A percentile compares a stretch with the other conserved stretches of the same genome.
Conservation (phyloP, 2,113 vertebrate species). For the Tiliqua scincoides region DNA sequence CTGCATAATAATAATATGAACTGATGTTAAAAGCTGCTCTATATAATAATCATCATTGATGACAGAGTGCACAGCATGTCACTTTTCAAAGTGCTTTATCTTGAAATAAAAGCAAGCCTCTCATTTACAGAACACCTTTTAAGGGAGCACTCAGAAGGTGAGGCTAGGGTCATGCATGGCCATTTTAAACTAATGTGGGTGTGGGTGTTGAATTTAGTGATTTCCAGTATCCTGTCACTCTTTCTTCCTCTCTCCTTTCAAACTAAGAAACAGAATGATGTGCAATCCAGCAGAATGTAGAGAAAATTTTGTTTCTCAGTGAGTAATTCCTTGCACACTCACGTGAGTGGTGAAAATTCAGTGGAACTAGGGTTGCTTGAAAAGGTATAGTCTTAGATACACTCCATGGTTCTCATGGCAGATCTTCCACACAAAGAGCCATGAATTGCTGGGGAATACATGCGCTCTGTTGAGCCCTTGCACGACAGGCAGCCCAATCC, state of each 20-base stretch:
- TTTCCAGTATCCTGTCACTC: background rate
- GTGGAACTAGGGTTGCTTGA: no score
- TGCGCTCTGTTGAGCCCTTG: background rate
- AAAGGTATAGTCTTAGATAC: no score
- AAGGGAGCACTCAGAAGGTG: background rate
- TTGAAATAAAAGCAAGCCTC: background rate
- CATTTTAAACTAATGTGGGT: background rate
- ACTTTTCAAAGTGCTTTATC: background rate
- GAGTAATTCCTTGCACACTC: no score
- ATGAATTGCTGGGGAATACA: background rate
- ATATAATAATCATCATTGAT: background rate
- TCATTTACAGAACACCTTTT: background rate
- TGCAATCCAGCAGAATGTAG: no score
- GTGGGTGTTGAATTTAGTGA: background rate
- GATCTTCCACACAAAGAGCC: background rate
- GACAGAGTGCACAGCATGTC: background rate
- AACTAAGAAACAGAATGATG: background rate
- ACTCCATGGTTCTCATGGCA: background rate
- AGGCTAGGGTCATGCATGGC: background rate
- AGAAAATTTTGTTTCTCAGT: no score
- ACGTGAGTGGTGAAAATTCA: no score
- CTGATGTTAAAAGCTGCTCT: no score
- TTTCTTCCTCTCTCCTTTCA: background rate
- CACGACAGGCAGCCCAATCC: no score
- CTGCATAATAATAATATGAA: no score